Evolutionary conservation across 2,888 invertebrate genomes (phyloP), one percentile per base, ranked within the genome.

Genomic region (Acleris sparsana): DNA sequence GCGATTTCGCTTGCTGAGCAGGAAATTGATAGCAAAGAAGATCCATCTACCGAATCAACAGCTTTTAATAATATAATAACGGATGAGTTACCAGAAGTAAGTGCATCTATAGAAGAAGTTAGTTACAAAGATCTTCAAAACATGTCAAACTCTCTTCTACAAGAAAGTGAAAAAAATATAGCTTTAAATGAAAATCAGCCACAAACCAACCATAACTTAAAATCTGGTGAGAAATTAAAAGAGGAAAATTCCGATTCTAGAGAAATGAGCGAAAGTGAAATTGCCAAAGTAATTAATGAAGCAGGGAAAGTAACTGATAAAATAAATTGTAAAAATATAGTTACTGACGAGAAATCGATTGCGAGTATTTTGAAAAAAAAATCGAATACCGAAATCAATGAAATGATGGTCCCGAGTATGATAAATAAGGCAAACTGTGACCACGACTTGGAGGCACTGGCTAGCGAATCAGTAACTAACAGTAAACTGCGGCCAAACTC

Each of bases 131-230:
- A 89, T 70, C 77, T 89, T 69, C 87, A 89, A 76, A 76, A 80
- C 20, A 77, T 86, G 71, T 88, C 89, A 5, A 75, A 88, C 75
- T 78, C 80, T 18, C 75, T 88, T 71, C 74, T 89, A 62, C 69
- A 71, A 43, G 76, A 70, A 59, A 63, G 60, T 53, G 53, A 56
- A 13, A 51, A 22, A 46, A 61, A 51, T 48, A 25, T 22, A 20
- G 20, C 11, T n/a, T 16, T 2, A 18, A n/a, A 43, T 43, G 25
- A 20, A n/a, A 2, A 22, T n/a, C 11, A 3, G 4, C 33, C 6
- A 16, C 6, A 16, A 29, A 22, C 16, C 13, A 53, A 58, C 13
- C 22, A 58, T 48, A 53, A 22, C 56, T 6, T 67, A 70, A 55
- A 66, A 49, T 43, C 61, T 22, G n/a, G 18, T 7, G 61, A 51